Evolutionary conservation across 2,888 invertebrate species (phyloP).

Genomic region (Acrobasis consociella): DNA sequence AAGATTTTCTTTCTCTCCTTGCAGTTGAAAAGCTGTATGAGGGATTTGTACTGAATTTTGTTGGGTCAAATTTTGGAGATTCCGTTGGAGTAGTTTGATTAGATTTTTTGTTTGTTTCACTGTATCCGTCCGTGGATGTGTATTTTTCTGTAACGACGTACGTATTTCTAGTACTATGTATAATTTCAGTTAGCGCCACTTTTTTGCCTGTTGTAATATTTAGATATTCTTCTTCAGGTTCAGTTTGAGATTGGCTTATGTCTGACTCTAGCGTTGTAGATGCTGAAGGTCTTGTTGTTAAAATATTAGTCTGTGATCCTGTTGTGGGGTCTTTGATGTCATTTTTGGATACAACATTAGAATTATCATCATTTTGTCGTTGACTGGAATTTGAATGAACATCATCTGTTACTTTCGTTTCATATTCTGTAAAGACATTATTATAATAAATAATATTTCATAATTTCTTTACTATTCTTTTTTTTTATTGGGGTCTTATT

Average conservation of each 20-base stretch:
- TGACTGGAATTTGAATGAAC: too few species aligned
- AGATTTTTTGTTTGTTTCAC: slow-evolving; percentile 4
- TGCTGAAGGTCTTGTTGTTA: too few species aligned
- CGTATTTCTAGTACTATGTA: slow-evolving; percentile 16
- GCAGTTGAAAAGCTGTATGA: background rate
- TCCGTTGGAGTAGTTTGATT: background rate
- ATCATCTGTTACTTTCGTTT: background rate
- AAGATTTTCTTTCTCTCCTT: background rate
- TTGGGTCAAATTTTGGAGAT: background rate
- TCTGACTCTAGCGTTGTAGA: too few species aligned
- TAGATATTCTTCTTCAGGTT: too few species aligned
- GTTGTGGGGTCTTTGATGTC: background rate
- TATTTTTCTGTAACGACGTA: slow-evolving; percentile 26
- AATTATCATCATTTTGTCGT: too few species aligned
- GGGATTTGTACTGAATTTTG: background rate
- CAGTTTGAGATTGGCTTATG: too few species aligned
- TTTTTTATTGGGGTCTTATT: background rate
- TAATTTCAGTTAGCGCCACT: background rate
- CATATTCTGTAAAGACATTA: slow-evolving; percentile 13
- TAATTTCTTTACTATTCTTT: background rate
- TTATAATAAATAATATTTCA: background rate
- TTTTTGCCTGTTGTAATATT: background rate
- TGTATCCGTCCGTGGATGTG: background rate
- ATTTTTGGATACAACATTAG: background rate
- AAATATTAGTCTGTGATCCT: background rate